These are phyloP conservation scores for Dryocosmus kuriphilus DNA, from an alignment of 2,888 invertebrate genomes.

Conservation along the genomic window DNA sequence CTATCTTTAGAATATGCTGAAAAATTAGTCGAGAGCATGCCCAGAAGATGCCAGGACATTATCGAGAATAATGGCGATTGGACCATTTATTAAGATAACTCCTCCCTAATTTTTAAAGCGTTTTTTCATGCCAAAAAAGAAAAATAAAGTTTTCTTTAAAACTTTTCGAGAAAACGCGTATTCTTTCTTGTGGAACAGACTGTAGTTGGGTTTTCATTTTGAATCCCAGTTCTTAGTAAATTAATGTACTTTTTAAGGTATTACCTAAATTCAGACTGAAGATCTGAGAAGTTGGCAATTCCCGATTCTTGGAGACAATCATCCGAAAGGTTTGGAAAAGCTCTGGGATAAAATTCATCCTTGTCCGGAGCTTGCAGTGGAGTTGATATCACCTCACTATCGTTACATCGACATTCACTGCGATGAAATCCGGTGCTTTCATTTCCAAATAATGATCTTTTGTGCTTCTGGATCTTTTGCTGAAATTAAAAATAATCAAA, in stretches of 20 bases:
- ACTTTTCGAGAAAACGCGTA: too few species aligned
- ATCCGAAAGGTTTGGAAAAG: slow-evolving; percentile 70
- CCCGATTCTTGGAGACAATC: slow-evolving; percentile 64
- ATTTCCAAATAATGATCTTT: slow-evolving; percentile 66
- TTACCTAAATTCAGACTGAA: slow-evolving; percentile 63
- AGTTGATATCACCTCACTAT: neutral
- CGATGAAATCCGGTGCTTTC: slow-evolving; percentile 53
- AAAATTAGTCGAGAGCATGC: too few species aligned
- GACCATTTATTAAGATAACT: too few species aligned
- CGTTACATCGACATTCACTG: slow-evolving; percentile 48
- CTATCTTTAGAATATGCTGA: too few species aligned
- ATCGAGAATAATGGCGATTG: too few species aligned
- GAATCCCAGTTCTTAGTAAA: neutral
- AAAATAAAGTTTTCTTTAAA: too few species aligned
- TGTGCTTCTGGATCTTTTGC: slow-evolving; percentile 52
- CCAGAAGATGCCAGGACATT: too few species aligned
- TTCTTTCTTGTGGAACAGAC: too few species aligned
- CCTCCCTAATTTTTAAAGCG: too few species aligned
- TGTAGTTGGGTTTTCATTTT: too few species aligned
- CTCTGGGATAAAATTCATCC: slow-evolving; percentile 28
- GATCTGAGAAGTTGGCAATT: slow-evolving; percentile 62
- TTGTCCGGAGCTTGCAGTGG: slow-evolving; percentile 11
- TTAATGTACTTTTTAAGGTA: neutral
- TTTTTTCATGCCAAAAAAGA: too few species aligned
- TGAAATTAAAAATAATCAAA: slow-evolving; percentile 36